phyloP scores from a whole-genome alignment of 2,113 vertebrate genomes.

The Corythornis madagascariensis region DNA sequence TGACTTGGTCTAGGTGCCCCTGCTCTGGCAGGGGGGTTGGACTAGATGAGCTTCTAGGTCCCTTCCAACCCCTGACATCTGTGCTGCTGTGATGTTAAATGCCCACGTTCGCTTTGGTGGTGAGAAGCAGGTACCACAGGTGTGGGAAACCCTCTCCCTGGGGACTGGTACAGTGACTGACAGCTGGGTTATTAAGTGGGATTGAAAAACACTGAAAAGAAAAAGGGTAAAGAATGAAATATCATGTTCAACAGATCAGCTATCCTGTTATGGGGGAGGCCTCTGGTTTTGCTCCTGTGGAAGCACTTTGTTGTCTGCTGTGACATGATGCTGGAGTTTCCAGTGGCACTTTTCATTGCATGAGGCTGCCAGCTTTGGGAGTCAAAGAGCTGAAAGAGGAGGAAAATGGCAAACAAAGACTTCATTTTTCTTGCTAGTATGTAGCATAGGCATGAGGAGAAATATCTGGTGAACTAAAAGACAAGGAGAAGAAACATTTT shows the following conservation, averaged over 20 bases:
- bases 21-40: too few species aligned
- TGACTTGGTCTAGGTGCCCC: too few species aligned
- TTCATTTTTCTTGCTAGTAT: background rate
- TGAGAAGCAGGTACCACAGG: background rate
- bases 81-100: background rate
- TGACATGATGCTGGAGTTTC: background rate
- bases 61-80: too few species aligned
- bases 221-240: background rate
- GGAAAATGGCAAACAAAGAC: background rate
- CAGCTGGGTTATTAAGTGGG: background rate
- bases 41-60: too few species aligned
- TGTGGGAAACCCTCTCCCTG: background rate
- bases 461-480: constrained; percentile 19
- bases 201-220: background rate
- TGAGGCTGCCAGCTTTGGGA: background rate
- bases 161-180: background rate
- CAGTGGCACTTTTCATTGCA: background rate
- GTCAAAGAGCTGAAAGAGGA: background rate
- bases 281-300: background rate
- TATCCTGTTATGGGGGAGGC: background rate
- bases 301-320: background rate
- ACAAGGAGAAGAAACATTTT: constrained; percentile 1
- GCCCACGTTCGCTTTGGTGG: accelerated
- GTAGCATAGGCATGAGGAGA: background rate
- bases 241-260: background rate